Evolutionary conservation across 64 coral and sea anemone genomes (phyloP), one percentile per base, ranked within the genome.

Genomic region (Pocillopora damicornis): DNA sequence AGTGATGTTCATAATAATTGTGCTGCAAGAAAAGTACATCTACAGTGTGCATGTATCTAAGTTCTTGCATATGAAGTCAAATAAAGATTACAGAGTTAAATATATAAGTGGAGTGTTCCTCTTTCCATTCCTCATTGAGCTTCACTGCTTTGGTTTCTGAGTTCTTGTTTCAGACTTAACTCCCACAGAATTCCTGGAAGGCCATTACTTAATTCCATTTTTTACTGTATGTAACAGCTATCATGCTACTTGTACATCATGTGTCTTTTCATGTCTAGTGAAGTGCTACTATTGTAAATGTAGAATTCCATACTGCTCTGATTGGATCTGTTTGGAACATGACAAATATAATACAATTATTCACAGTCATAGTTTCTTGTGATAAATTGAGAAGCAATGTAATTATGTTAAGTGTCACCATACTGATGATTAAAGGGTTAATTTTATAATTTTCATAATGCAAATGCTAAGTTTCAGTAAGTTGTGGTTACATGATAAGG

Each of bases 361-460:
- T 76, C 74, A 76, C 74, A 76, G 74, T 76, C 4, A 76, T 38
- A 30, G 30, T 37, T 38, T 37, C 74, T 76, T 76, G 74, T 15
- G 38, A 76, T 76, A 76, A 76, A 76, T 35, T 42, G 38, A 76
- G 34, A 76, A 76, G 74, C n/a, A 35, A 76, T 76, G 74, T 76
- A 76, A 76, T 30, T 30, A 30, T 30, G 30, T 30, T 30, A 30
- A 30, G 74, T 76, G 22, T 76, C 74, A 76, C 74, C 0, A 76
- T 76, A 76, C n/a, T 76, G 74, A 37, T 76, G 74, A 76, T 76
- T 76, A 76, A 76, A 76, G 74, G 26, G 74, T 76, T 76, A 76
- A 76, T 76, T 76, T 76, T 76, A 35, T 0, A 76, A 76, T 76
- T 76, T 76, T 76, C 30, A 30, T 30, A 9, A 0, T 76, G 25